phyloP scores from a whole-genome alignment of 2,888 invertebrate genomes.

The Ganaspis brasiliensis region DNA sequence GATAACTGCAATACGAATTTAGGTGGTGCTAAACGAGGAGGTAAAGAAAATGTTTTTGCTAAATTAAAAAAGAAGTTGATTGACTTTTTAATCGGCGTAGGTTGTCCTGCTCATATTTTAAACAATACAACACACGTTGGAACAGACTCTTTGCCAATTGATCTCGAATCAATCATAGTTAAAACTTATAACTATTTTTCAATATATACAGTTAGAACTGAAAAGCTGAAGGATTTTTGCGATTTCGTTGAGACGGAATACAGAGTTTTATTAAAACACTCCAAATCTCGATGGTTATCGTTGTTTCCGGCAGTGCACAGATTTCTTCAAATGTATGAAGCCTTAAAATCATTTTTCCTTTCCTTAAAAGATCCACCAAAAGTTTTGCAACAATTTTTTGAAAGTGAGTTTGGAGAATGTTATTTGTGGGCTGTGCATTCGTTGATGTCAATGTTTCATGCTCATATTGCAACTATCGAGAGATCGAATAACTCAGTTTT shows the following conservation, averaged over 20 bases:
- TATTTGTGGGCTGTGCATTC: slow-evolving; percentile 60
- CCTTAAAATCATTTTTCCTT: slow-evolving; percentile 62
- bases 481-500: slow-evolving; percentile 57
- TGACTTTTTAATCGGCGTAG: slow-evolving; percentile 1
- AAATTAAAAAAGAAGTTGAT: background rate
- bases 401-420: slow-evolving; percentile 56
- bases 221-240: slow-evolving; percentile 61
- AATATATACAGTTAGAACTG: slow-evolving; percentile 59
- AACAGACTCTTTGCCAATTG: slow-evolving; percentile 54
- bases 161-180: slow-evolving; percentile 61
- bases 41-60: slow-evolving; percentile 56
- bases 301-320: slow-evolving; percentile 60
- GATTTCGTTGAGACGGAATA: slow-evolving; percentile 61
- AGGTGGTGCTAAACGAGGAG: slow-evolving; percentile 54
- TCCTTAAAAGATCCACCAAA: slow-evolving; percentile 74
- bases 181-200: slow-evolving; percentile 63
- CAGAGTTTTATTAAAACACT: slow-evolving; percentile 52
- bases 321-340: slow-evolving; percentile 57
- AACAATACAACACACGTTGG: slow-evolving; percentile 8
- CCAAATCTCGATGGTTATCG: slow-evolving; percentile 59
- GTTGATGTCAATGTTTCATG: slow-evolving; percentile 57
- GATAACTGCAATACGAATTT: slow-evolving; percentile 51
- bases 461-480: slow-evolving; percentile 47
- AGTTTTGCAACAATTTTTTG: slow-evolving; percentile 59
- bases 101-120: slow-evolving; percentile 1